Conservation (phyloP, 2,888 invertebrate genomes). For the Phytoseiulus persimilis region DNA sequence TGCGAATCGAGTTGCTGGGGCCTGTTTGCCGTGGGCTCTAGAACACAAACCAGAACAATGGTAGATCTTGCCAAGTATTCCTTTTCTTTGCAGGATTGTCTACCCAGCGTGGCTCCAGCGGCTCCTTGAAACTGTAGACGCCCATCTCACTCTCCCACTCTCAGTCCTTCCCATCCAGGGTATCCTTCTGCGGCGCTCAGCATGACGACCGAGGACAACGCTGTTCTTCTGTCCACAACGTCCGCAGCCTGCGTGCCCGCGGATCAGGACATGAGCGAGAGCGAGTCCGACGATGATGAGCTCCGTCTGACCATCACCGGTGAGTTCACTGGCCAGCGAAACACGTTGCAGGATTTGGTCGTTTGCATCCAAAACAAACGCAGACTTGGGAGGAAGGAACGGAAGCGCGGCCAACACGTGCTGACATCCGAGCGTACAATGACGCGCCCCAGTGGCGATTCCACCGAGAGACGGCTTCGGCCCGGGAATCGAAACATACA, state of each 20-base stretch:
- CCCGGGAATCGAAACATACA: too few species aligned
- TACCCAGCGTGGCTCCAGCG: background rate
- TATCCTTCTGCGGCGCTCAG: background rate
- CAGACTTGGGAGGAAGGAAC: background rate
- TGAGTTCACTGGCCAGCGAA: background rate
- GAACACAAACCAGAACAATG: background rate
- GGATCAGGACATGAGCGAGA: background rate
- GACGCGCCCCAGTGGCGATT: too few species aligned
- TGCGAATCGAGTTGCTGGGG: background rate
- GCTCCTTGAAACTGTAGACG: slow-evolving; percentile 5
- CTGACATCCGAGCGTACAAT: too few species aligned
- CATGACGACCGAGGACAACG: background rate
- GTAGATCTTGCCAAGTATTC: background rate
- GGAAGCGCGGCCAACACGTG: background rate
- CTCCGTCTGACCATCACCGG: slow-evolving; percentile 32
- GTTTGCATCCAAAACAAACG: background rate
- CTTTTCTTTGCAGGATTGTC: background rate
- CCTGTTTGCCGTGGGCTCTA: background rate
- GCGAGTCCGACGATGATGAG: slow-evolving; percentile 34
- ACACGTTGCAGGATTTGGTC: background rate
- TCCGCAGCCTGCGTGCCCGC: background rate
- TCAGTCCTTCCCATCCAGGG: background rate
- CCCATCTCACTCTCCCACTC: background rate
- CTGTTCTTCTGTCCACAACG: background rate
- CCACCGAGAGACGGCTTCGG: too few species aligned